Evolutionary conservation across 64 coral and sea anemone species (phyloP), one percentile per base, ranked within the genome.

Genomic region (Actinia tenebrosa): DNA sequence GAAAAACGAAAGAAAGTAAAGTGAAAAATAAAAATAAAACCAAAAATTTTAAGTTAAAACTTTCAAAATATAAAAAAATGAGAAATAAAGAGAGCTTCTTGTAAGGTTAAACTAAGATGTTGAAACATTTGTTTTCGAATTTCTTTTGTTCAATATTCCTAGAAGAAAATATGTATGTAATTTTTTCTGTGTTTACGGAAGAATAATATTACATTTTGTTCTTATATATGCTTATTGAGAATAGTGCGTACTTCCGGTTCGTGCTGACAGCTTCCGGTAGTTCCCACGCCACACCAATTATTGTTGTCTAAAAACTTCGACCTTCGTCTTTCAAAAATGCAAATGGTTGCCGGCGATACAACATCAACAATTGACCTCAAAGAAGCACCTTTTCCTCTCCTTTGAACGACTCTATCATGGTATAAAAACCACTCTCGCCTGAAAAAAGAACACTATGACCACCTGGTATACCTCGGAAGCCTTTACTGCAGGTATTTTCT

Each of bases 381-480:
- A 81, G 19, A 87, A 54, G 10, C 84, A 75, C 2, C 69, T 30
- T 75, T 75, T 10, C 27, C 1, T 75, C 15, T 3, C 25, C 27
- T 75, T 75, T 16, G n/a, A 75, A 75, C 69, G 10, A 42, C 69
- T 30, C 3, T 75, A 75, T 75, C 23, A 75, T 75, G 69, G 26
- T 27, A 14, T 22, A 50, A 50, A 81, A 45, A 81, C n/a, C 14
- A 53, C 50, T 50, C 43, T 22, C 50, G 44, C n/a, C 79, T 81
- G 22, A 81, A 19, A 17, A 22, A 81, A 79, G 5, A 81, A 81
- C 83, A 87, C 47, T 16, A 92, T 92, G 90, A 87, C 85, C 44
- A 92, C 90, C 23, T 92, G 90, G 90, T 92, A 87, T 13, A 83
- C 90, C 19, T 83, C 90, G 14, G 85, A 83, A 16, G 79, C 80